These are phyloP conservation scores for Tursiops truncatus DNA, from an alignment of 2,113 vertebrate species.

Conservation along the genomic window DNA sequence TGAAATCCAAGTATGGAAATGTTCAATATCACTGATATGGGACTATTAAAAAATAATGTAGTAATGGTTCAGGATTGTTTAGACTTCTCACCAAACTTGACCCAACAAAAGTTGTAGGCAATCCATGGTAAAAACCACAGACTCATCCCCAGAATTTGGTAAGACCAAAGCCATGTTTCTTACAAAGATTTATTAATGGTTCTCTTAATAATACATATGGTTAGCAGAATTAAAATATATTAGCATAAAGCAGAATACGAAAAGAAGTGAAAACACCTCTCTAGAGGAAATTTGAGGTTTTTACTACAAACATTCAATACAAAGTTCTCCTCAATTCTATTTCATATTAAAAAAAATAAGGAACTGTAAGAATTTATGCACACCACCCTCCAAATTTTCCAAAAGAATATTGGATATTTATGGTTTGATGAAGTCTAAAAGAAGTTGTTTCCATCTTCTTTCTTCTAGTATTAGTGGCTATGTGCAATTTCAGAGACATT, in stretches of 20 bases:
- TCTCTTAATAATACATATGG: background rate
- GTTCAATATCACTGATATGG: background rate
- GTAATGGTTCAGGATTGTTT: background rate
- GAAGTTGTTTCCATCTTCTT: constrained; percentile 55
- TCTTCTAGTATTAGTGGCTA: constrained; percentile 61
- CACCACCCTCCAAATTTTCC: background rate
- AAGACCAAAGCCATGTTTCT: background rate
- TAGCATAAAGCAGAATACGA: background rate
- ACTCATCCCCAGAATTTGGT: background rate
- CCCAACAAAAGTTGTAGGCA: background rate
- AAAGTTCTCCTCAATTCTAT: background rate
- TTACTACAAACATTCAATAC: background rate
- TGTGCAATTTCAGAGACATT: constrained; percentile 50
- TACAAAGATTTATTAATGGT: constrained; percentile 4
- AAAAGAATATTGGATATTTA: constrained; percentile 44
- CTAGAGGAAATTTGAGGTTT: constrained; percentile 30
- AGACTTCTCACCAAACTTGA: background rate
- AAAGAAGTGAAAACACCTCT: background rate
- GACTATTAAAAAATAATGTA: background rate
- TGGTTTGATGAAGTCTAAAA: constrained; percentile 28
- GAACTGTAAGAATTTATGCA: background rate
- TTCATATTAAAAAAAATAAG: background rate
- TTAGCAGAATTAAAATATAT: constrained; percentile 25
- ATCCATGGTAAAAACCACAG: background rate
- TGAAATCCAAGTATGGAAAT: background rate